These are phyloP conservation scores for Antechinus flavipes DNA, from an alignment of 2,113 vertebrate genomes.

Conservation along the genomic window DNA sequence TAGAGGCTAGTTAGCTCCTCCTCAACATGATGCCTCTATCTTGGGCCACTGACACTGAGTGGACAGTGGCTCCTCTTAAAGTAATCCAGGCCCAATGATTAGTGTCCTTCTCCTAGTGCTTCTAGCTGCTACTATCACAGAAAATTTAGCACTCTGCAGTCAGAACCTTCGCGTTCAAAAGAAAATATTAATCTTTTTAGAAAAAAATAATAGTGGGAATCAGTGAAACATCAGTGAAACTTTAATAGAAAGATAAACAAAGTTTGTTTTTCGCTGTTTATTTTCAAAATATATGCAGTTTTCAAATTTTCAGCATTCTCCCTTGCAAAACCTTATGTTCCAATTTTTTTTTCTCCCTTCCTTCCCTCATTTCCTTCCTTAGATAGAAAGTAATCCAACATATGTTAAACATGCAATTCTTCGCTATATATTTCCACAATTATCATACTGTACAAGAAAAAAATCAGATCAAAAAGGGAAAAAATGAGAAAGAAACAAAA, in stretches of 20 bases:
- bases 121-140: background rate
- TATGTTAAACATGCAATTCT: too few relatives aligned
- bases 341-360: too few relatives aligned
- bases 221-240: background rate
- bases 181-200: background rate
- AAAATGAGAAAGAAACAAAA: too few relatives aligned
- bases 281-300: too few relatives aligned
- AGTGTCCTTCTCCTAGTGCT: background rate
- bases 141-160: background rate
- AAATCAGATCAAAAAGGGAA: too few relatives aligned
- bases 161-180: background rate
- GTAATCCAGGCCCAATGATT: background rate
- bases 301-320: too few relatives aligned
- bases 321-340: too few relatives aligned
- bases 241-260: background rate
- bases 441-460: too few relatives aligned
- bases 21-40: background rate
- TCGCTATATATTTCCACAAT: too few relatives aligned
- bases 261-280: too few relatives aligned
- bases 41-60: background rate
- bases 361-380: too few relatives aligned
- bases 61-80: background rate
- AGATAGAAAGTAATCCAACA: too few relatives aligned
- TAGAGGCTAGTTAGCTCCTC: background rate
- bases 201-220: background rate